A percentile compares a stretch with the other conserved stretches of the same genome.
Conservation (phyloP, 2,888 invertebrate genomes). For the Melanotus villosus region DNA sequence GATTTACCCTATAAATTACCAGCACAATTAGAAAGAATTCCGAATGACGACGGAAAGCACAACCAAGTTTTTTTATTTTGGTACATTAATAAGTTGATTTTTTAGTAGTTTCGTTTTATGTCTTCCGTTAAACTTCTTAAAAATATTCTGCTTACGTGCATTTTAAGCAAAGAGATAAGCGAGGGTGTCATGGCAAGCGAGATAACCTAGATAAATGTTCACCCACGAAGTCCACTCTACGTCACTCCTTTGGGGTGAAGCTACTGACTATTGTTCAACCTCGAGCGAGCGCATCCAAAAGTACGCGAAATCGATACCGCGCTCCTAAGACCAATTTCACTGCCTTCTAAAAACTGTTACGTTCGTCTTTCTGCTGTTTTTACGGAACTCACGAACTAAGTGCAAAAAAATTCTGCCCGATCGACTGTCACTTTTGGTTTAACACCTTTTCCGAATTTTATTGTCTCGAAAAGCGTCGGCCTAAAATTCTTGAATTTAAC, state of each 20-base stretch:
- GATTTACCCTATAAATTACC: too few species aligned
- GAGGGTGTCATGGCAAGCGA: slow-evolving; percentile 10
- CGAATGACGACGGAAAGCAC: too few species aligned
- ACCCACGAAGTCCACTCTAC: slow-evolving; percentile 24
- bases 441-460: neutral
- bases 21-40: too few species aligned
- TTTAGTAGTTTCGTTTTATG: too few species aligned
- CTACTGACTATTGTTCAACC: slow-evolving; percentile 28
- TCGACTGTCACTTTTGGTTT: neutral
- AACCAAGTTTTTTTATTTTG: too few species aligned
- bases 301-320: slow-evolving; percentile 36
- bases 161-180: slow-evolving; percentile 7
- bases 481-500: too few species aligned
- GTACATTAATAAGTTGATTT: too few species aligned
- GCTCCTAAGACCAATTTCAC: slow-evolving; percentile 27
- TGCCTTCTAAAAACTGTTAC: slow-evolving; percentile 22
- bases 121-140: too few species aligned
- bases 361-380: slow-evolving; percentile 9
- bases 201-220: slow-evolving; percentile 30
- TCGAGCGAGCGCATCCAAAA: slow-evolving; percentile 20
- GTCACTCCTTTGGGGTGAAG: slow-evolving; percentile 13
- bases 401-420: neutral
- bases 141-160: slow-evolving; percentile 18
- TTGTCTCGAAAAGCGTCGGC: too few species aligned
- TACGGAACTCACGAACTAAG: neutral